These are phyloP conservation scores for Lasiurus cinereus DNA, from an alignment of 2,113 vertebrate genomes.

Conservation along the genomic window DNA sequence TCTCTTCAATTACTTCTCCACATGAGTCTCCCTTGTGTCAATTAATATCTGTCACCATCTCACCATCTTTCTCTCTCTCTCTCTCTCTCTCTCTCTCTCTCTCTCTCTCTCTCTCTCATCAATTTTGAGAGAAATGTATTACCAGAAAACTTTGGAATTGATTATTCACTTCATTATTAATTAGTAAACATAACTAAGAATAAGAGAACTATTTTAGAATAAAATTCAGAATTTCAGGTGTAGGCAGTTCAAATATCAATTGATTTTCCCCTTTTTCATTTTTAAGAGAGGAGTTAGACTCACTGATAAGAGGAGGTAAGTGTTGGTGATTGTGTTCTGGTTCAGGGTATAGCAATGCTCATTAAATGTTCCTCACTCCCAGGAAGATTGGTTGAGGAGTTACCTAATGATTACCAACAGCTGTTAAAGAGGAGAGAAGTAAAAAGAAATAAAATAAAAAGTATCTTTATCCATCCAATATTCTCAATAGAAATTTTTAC, in stretches of 20 bases:
- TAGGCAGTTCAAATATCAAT: background rate
- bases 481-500: background rate
- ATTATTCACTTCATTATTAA: background rate
- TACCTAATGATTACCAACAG: background rate
- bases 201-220: background rate
- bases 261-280: background rate
- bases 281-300: background rate
- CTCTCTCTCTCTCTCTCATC: too few species aligned
- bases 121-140: background rate
- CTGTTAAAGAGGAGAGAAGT: background rate
- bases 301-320: too few species aligned
- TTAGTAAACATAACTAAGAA: background rate
- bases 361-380: background rate
- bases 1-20: background rate
- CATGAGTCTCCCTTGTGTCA: background rate
- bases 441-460: background rate
- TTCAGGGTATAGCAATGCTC: background rate
- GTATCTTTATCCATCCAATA: background rate
- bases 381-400: background rate
- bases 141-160: background rate
- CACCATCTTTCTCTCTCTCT: background rate
- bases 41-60: background rate
- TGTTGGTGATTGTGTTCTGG: background rate
- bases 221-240: background rate
- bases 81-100: background rate